phyloP scores from a whole-genome alignment of 2,888 invertebrate species.

The Himalopsyche japonica region DNA sequence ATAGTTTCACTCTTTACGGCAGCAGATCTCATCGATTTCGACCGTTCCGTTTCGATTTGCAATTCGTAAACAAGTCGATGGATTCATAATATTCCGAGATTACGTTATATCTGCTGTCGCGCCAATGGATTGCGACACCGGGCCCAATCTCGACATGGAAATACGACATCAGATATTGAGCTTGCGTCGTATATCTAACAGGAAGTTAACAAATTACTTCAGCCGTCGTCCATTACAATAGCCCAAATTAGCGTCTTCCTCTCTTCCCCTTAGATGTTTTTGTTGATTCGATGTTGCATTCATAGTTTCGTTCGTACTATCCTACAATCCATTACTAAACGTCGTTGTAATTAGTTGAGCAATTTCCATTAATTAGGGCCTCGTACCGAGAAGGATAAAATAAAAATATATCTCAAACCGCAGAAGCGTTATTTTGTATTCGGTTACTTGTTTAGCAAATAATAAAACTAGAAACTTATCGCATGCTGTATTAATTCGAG shows the following conservation, averaged over 20 bases:
- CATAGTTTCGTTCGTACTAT: no score
- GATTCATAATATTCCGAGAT: neutral
- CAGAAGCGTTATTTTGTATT: no score
- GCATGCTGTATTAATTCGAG: no score
- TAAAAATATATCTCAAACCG: no score
- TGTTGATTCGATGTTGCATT: no score
- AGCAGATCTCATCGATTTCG: neutral
- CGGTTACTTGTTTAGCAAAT: no score
- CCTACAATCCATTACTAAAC: no score
- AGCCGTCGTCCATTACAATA: neutral
- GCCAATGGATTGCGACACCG: neutral
- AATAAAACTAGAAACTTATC: no score
- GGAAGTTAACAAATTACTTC: neutral
- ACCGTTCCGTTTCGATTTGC: constrained; percentile 4
- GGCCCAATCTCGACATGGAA: neutral
- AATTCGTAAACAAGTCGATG: constrained; percentile 10
- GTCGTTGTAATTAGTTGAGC: no score
- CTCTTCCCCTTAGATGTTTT: neutral
- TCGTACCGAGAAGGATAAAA: no score
- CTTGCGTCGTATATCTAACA: neutral
- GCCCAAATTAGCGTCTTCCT: neutral
- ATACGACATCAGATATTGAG: neutral
- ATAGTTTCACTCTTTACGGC: neutral
- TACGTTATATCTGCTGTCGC: neutral
- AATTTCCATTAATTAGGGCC: no score